Percentiles rank a stretch among this genome's conserved stretches.
Conservation (phyloP, 2,888 invertebrate species). For the Miltochrista miniata region DNA sequence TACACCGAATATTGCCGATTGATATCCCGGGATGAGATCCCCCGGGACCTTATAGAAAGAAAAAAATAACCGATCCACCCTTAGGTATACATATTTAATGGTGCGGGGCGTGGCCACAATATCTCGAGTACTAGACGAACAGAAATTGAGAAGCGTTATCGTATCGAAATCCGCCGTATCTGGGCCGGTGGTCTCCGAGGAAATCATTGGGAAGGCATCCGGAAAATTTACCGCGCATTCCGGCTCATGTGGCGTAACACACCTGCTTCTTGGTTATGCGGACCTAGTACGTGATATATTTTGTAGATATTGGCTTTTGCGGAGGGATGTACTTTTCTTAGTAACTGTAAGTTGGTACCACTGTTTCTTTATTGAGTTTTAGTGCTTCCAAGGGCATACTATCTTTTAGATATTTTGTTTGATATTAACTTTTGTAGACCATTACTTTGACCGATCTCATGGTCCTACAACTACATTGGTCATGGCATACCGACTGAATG, state of each 20-base stretch:
- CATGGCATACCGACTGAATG: no score
- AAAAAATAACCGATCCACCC: constrained; percentile 43
- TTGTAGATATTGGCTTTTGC: constrained; percentile 59
- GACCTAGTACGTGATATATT: constrained; percentile 72
- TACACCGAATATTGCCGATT: constrained; percentile 67
- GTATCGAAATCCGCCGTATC: constrained; percentile 82
- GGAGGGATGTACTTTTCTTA: constrained; percentile 26
- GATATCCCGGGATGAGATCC: constrained; percentile 68
- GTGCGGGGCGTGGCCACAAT: constrained; percentile 69
- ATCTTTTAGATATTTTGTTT: no score
- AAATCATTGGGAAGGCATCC: constrained; percentile 91
- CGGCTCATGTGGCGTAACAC: constrained; percentile 73
- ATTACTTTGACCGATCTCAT: no score
- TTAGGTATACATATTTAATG: constrained; percentile 71
- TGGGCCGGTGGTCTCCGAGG: constrained; percentile 87
- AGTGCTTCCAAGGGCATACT: background rate
- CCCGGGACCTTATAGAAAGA: constrained; percentile 50
- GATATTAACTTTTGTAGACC: no score
- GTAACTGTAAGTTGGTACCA: constrained; percentile 21
- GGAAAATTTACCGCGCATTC: constrained; percentile 85
- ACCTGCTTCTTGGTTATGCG: constrained; percentile 76
- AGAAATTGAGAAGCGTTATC: constrained; percentile 81
- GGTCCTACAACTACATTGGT: no score
- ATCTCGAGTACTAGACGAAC: constrained; percentile 65
- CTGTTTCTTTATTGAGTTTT: constrained; percentile 15